Evolutionary conservation across 2,797 vertebrate species (phyloP), one percentile per base, ranked within the genome.

Genomic region (Enteromius anoplus): DNA sequence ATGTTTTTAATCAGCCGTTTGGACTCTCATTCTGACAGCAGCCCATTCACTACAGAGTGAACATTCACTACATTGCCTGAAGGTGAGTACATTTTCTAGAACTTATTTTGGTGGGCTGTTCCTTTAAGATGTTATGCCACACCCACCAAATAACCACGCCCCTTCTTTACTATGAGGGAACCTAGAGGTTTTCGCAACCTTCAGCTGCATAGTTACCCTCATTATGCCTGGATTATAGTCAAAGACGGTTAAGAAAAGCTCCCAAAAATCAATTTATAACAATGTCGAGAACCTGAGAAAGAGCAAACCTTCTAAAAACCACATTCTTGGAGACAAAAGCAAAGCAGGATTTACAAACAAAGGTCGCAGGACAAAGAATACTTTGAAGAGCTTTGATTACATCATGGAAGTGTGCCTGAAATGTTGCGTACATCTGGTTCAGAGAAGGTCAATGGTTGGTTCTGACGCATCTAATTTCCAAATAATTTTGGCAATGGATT

Each of bases 351-450:
- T 85, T 51, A 88, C 78, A 92, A 93, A 93, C 89, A 92, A 91
- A 91, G 88, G 91, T 90, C 88, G 89, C 80, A 89, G 92, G 94
- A 93, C 92, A 94, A 95, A 94, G 93, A 95, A 95, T 93, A 93
- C 92, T 94, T 95, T 95, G 91, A 94, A 94, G 92, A 90, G 85
- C 90, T 88, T 53, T 87, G 91, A 90, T 93, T 93, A 90, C 92
- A 91, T 93, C 93, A 93, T 89, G 85, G 91, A 90, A 92, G 91
- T 88, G 85, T 85, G 86, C 77, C 85, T 88, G 90, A 91, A 88
- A 90, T 82, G 85, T 92, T 78, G 80, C 87, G 90, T 89, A 88
- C 87, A 90, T 90, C 91, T 90, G 90, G 87, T 91, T 91, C 85
- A 87, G 88, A 75, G 64, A 71, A 69, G 65, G 78, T 49, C 75